These are phyloP conservation scores for Drosophila paranaensis DNA, from an alignment of 2,888 invertebrate species.

Conservation along the genomic window DNA sequence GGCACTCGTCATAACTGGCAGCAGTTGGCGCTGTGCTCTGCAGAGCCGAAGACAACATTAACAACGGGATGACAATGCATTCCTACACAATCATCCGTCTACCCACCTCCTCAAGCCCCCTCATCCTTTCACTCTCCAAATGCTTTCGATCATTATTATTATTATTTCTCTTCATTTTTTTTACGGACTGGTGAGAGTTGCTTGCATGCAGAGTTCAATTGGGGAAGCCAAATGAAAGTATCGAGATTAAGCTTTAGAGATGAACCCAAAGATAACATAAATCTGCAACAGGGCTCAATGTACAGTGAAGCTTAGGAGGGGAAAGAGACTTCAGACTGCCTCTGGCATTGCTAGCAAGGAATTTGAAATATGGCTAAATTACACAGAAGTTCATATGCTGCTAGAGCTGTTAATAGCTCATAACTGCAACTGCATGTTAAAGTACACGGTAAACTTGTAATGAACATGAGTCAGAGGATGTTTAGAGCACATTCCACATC, in stretches of 20 bases:
- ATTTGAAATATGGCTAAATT: neutral
- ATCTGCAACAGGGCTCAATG: neutral
- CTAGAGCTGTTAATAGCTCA: neutral
- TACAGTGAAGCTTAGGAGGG: neutral
- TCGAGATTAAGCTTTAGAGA: neutral
- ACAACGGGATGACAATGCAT: constrained; percentile 65
- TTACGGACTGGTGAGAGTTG: constrained; percentile 16
- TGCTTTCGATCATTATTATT: constrained; percentile 44
- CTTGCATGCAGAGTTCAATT: constrained; percentile 23
- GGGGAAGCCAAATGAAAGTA: constrained; percentile 2
- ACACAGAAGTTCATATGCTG: neutral
- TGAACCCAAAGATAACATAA: neutral
- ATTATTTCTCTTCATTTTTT: constrained; percentile 6
- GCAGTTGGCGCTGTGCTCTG: constrained; percentile 43
- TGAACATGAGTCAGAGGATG: constrained; percentile 2
- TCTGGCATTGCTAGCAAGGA: no score
- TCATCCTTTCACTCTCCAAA: neutral
- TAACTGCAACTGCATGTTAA: neutral
- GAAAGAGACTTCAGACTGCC: no score
- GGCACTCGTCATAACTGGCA: constrained; percentile 55
- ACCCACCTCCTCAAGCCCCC: neutral
- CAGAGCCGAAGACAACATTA: constrained; percentile 59
- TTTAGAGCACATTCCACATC: no score
- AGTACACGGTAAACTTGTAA: constrained; percentile 10
- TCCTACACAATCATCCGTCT: constrained; percentile 5